phyloP scores from a whole-genome alignment of 2,113 vertebrate genomes.

The Axis porcinus region DNA sequence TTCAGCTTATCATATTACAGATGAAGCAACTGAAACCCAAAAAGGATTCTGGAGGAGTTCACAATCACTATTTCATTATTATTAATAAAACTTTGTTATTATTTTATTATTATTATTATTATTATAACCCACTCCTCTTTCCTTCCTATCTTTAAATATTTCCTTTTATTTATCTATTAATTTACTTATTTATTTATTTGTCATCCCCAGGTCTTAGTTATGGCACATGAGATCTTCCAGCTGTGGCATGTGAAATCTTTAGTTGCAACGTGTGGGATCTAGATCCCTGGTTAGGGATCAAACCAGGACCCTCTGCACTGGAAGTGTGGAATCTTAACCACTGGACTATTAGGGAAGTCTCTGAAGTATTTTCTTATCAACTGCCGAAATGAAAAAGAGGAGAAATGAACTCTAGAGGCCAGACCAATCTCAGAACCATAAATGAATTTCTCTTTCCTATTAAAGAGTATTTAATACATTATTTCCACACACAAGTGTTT shows the following conservation, averaged over 20 bases:
- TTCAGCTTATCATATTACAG: not conserved
- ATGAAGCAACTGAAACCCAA: not conserved
- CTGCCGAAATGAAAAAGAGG: not conserved
- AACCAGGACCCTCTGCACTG: not conserved
- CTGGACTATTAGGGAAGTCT: not conserved
- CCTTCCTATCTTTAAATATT: not conserved
- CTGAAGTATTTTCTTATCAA: not conserved
- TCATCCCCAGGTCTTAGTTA: not conserved
- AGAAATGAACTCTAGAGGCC: not conserved
- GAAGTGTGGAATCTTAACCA: not conserved
- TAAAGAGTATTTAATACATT: not conserved
- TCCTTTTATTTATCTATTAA: not conserved
- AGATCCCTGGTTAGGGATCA: not conserved
- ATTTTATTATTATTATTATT: not conserved
- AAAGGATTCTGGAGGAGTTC: not conserved
- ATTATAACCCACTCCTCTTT: not conserved
- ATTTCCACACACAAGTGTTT: not conserved
- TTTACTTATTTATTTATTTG: not conserved
- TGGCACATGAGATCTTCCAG: not conserved
- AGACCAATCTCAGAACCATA: constrained; percentile 18
- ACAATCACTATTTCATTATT: not conserved
- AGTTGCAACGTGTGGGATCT: not conserved
- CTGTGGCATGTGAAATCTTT: not conserved
- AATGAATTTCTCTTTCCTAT: not conserved
- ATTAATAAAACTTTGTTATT: not conserved